Conservation (phyloP, 2,113 vertebrate genomes). For the Rostratula benghalensis region DNA sequence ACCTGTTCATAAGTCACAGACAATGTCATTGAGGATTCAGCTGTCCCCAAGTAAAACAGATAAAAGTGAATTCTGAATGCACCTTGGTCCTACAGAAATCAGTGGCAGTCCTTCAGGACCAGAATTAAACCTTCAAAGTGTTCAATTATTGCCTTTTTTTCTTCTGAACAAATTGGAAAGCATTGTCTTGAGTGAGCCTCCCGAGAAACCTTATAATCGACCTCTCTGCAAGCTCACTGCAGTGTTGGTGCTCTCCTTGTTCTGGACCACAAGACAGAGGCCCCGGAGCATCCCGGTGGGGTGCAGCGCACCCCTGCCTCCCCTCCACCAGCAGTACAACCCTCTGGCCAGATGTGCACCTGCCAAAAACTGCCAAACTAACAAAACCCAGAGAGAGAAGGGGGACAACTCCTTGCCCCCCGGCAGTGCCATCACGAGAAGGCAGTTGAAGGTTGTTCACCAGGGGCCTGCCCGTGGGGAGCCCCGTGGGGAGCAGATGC, state of each 20-base stretch:
- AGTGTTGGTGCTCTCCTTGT: not conserved
- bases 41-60: not conserved
- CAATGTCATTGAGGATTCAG: not conserved
- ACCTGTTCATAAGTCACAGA: not conserved
- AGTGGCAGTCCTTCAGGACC: not conserved
- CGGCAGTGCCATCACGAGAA: no score
- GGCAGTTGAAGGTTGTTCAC: not conserved
- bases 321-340: accelerated
- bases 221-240: not conserved
- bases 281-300: not conserved
- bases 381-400: not conserved
- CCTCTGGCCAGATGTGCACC: not conserved
- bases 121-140: not conserved
- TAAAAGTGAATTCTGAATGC: not conserved
- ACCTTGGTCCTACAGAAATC: not conserved
- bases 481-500: not conserved
- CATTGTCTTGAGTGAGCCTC: not conserved
- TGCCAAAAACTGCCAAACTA: not conserved
- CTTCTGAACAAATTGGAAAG: not conserved
- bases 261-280: not conserved
- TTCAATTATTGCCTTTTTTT: not conserved
- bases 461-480: not conserved
- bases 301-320: not conserved
- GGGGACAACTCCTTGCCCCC: no score
- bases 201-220: not conserved